Conservation (phyloP, 2,113 vertebrate species). For the Mystacornis crossleyi region DNA sequence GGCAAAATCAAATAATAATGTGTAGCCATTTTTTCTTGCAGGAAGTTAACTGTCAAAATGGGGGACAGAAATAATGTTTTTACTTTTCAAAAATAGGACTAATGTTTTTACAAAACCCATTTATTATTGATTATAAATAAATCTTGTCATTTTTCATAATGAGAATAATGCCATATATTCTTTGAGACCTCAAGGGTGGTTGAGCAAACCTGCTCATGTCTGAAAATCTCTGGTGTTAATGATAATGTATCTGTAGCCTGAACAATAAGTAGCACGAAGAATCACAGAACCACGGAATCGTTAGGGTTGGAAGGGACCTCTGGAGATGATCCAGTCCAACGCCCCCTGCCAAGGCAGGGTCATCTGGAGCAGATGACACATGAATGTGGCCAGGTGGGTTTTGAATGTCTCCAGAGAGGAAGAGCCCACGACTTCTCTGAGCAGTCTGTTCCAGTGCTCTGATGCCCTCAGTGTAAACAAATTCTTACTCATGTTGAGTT, state of each 20-base stretch:
- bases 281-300: background rate
- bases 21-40: background rate
- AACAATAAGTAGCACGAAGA: background rate
- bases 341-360: background rate
- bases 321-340: background rate
- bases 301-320: background rate
- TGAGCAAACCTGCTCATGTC: background rate
- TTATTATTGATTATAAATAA: background rate
- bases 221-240: background rate
- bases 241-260: background rate
- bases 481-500: no score
- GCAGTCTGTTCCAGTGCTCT: background rate
- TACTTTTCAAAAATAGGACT: background rate
- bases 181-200: background rate
- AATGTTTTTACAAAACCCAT: background rate
- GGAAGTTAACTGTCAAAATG: background rate
- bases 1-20: background rate
- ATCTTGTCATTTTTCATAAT: background rate
- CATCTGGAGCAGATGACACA: background rate
- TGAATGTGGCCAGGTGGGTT: accelerated
- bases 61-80: background rate
- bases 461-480: background rate
- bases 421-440: accelerated
- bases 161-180: background rate
- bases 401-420: background rate